A percentile compares a stretch with the other conserved stretches of the same genome.
Conservation (phyloP, 2,113 vertebrate genomes). For the Chascanopsetta lugubris region DNA sequence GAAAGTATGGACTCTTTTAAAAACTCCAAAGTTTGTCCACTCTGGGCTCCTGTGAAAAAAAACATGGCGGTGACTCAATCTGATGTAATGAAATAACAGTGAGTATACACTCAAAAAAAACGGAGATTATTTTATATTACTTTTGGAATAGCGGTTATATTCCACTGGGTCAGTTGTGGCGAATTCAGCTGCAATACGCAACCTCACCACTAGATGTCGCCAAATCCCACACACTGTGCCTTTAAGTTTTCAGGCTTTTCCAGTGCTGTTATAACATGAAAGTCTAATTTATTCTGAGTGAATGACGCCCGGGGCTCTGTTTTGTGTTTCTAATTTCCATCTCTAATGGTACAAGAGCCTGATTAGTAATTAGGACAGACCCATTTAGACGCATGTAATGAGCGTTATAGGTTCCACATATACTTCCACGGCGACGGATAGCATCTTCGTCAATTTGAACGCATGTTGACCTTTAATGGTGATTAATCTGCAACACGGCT, state of each 20-base stretch:
- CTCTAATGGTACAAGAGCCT: slow-evolving; percentile 79
- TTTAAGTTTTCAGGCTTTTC: slow-evolving; percentile 49
- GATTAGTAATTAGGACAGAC: slow-evolving; percentile 79
- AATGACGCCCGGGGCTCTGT: slow-evolving; percentile 71
- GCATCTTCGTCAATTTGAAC: slow-evolving; percentile 73
- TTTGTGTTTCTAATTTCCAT: slow-evolving; percentile 82
- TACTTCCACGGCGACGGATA: slow-evolving; percentile 64
- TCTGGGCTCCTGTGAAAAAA: too few species aligned
- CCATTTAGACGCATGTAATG: slow-evolving; percentile 77
- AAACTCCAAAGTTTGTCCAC: too few species aligned
- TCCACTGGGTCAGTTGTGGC: too few species aligned
- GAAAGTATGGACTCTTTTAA: too few species aligned
- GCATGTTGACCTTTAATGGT: slow-evolving; percentile 77
- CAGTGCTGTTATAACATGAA: slow-evolving; percentile 44
- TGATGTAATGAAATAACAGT: too few species aligned
- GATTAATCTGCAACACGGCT: slow-evolving; percentile 62
- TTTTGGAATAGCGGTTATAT: too few species aligned
- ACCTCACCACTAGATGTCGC: too few species aligned
- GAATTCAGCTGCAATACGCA: too few species aligned
- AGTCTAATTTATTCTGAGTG: slow-evolving; percentile 70
- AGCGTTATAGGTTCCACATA: slow-evolving; percentile 73
- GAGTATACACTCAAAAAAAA: too few species aligned
- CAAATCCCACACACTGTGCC: too few species aligned
- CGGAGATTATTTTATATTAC: too few species aligned
- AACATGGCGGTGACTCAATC: too few species aligned